Evolutionary conservation across 2,797 vertebrate genomes (phyloP).

Genomic region (Sebastiscus tertius): DNA sequence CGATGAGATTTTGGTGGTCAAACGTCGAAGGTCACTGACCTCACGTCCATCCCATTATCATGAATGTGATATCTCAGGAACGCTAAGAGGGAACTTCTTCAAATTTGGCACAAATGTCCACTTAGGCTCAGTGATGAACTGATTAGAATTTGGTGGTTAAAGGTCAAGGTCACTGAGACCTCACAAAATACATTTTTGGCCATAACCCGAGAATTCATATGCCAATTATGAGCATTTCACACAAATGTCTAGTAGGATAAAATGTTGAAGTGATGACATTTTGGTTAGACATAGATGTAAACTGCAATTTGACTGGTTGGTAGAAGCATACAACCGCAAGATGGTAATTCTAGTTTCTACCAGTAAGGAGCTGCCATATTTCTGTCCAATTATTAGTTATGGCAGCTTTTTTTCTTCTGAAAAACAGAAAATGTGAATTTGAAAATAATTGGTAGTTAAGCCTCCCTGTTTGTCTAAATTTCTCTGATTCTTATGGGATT

Average conservation of each 20-base stretch:
- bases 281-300: background rate
- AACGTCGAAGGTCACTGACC: too few species aligned
- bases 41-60: too few species aligned
- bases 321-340: too few species aligned
- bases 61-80: too few species aligned
- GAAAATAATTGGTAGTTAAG: background rate
- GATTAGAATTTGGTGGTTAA: background rate
- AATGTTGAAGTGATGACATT: background rate
- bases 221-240: background rate
- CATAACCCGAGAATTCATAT: background rate
- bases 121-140: too few species aligned
- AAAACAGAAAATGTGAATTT: background rate
- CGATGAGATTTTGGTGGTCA: too few species aligned
- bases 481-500: background rate
- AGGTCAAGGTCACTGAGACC: background rate
- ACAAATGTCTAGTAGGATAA: background rate
- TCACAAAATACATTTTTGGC: background rate
- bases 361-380: background rate
- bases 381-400: background rate
- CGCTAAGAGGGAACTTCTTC: too few species aligned
- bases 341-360: background rate
- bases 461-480: background rate
- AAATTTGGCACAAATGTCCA: too few species aligned
- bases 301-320: background rate
- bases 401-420: background rate